Percentiles rank a stretch among this genome's conserved stretches.
Conservation (phyloP, 2,113 vertebrate species). For the Phalacrocorax pelagicus region DNA sequence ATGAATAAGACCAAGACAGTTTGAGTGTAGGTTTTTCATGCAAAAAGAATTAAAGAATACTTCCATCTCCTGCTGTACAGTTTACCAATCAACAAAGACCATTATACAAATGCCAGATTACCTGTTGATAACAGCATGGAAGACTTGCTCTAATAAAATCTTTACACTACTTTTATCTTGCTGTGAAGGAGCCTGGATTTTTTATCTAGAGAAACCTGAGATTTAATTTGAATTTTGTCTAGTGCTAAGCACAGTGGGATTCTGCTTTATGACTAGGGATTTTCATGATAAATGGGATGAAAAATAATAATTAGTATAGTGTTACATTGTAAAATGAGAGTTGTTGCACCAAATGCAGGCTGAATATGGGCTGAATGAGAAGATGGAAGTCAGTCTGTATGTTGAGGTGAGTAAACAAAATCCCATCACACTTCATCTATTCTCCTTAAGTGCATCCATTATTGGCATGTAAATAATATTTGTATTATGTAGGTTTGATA, state of each 20-base stretch:
- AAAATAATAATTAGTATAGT: background rate
- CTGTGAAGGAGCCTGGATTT: background rate
- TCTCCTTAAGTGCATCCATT: background rate
- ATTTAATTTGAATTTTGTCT: background rate
- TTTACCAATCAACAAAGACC: background rate
- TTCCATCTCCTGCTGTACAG: background rate
- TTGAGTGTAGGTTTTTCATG: background rate
- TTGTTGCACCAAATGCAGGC: background rate
- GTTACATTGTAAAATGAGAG: background rate
- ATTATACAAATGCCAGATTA: background rate
- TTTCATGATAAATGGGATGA: background rate
- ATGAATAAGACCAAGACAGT: slow-evolving; percentile 45
- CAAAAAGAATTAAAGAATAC: background rate
- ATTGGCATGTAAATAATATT: background rate
- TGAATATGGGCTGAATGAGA: background rate
- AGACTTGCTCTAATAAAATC: background rate
- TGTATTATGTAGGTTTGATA: background rate
- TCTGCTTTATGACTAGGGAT: background rate
- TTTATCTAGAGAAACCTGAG: background rate
- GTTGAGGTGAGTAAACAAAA: background rate
- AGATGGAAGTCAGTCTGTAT: background rate
- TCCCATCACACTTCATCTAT: background rate
- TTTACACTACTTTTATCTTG: background rate
- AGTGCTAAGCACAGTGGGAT: background rate
- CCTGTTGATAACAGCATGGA: background rate